Evolutionary conservation across 2,113 vertebrate genomes (phyloP), one percentile per base, ranked within the genome.

Genomic region (Bostrychus sinensis): DNA sequence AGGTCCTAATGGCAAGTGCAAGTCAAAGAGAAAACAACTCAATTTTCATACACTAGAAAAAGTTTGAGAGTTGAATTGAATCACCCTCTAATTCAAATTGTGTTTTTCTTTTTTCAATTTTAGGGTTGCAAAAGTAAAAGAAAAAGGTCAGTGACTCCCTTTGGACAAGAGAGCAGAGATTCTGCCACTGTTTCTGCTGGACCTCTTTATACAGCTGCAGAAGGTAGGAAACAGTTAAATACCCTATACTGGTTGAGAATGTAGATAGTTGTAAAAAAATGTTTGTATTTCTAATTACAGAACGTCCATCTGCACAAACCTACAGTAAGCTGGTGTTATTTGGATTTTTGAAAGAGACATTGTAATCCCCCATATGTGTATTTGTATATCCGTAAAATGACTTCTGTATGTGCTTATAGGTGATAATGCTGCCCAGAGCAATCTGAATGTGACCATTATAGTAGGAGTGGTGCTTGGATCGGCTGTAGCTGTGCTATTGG

Each of bases 171-270:
- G 45, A 62, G 74, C 25, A 41, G 17, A 0, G 85, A 89, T 1
- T 86, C 89, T 3, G 88, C 92, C 17, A 91, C 91, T 2, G 41
- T 93, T 34, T 80, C 93, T n/a, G 53, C 88, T 0, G 92, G 92
- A 55, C 92, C 92, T 23, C 73, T 94, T 32, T 89, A 82, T 59
- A 90, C 72, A 0, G 67, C 59, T n/a, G 25, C n/a, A 14, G 37
- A 72, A 66, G 85, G 91, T 93, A 16, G 32, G 67, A 78, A 8
- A 20, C 41, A 7, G 13, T 26, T 8, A 36, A 37, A 30, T 32
- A 10, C 4, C 32, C 32, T 34, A 10, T 4, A 34, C 7, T 7
- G 1, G 5, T 20, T 48, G n/a, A n/a, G 30, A 32, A 32, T 30
- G 16, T 6, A 28, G 14, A 62, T 32, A 25, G 45, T 48, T n/a